A percentile compares a stretch with the other conserved stretches of the same genome.
phyloP scores from a whole-genome alignment of 1,140 invertebrate genomes.

The Onthophagus taurus region DNA sequence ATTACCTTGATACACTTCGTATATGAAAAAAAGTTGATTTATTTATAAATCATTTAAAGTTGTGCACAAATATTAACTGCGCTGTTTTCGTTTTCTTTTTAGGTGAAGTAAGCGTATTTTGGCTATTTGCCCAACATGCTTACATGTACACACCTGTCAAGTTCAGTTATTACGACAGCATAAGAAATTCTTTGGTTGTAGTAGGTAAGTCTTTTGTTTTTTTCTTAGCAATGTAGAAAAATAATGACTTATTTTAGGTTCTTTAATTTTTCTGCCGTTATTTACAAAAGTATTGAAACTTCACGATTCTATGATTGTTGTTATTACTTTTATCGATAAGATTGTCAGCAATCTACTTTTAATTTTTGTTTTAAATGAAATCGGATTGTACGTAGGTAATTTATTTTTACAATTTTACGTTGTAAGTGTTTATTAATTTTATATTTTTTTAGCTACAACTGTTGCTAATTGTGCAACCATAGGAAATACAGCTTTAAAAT shows the following conservation, averaged over 20 bases:
- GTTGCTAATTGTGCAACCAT: constrained; percentile 46
- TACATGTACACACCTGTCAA: constrained; percentile 27
- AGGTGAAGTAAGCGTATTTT: constrained; percentile 26
- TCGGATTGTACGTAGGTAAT: constrained; percentile 32
- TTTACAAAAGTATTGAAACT: constrained; percentile 32
- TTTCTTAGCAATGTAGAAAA: neutral
- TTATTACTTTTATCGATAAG: constrained; percentile 31
- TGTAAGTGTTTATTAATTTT: too few species aligned
- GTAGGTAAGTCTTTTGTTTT: constrained; percentile 26
- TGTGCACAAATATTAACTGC: neutral
- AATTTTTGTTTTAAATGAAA: constrained; percentile 19
- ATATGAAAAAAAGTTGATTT: neutral
- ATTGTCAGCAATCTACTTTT: constrained; percentile 28
- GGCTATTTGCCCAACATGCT: constrained; percentile 20
- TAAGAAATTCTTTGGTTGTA: constrained; percentile 29
- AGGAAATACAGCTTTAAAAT: constrained; percentile 43
- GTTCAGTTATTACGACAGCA: constrained; percentile 24
- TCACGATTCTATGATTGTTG: constrained; percentile 27
- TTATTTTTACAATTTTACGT: too few species aligned
- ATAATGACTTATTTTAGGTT: constrained; percentile 24
- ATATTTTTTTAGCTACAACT: constrained; percentile 25
- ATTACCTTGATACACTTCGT: neutral
- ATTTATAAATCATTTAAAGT: neutral
- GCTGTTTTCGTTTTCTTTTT: constrained; percentile 13
- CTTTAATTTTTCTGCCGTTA: constrained; percentile 25